phyloP scores from a whole-genome alignment of 1,140 invertebrate genomes.

The Parapsyche elsis region DNA sequence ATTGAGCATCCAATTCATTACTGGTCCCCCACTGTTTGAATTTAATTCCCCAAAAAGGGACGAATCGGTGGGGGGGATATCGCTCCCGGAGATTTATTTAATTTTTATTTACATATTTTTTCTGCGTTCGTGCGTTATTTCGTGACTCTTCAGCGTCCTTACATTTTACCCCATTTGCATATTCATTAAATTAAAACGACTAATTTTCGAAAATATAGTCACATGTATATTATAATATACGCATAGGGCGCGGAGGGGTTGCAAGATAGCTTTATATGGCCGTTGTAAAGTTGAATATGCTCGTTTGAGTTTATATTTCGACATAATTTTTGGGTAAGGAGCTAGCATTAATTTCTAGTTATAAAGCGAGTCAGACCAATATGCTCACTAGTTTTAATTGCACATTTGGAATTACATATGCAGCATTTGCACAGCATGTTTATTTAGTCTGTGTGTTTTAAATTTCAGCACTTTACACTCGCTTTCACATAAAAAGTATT shows the following conservation, averaged over 20 bases:
- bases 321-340: too few relatives aligned
- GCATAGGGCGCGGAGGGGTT: background rate
- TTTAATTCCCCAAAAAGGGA: constrained; percentile 30
- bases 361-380: too few relatives aligned
- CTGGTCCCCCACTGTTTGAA: background rate
- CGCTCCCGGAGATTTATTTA: background rate
- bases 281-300: constrained; percentile 13
- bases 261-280: background rate
- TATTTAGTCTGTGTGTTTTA: too few relatives aligned
- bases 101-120: background rate
- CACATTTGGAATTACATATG: too few relatives aligned
- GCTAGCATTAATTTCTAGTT: too few relatives aligned
- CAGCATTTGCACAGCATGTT: too few relatives aligned
- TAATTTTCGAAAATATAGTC: constrained; percentile 13
- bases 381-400: too few relatives aligned
- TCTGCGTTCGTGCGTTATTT: background rate
- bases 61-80: background rate
- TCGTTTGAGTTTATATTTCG: background rate
- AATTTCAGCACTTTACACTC: background rate
- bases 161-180: constrained; percentile 4
- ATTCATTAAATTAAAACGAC: constrained; percentile 19
- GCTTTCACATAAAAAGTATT: background rate
- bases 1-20: constrained; percentile 25
- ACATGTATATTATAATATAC: background rate
- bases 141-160: background rate